Evolutionary conservation across 2,113 vertebrate genomes (phyloP), one percentile per base, ranked within the genome.

Genomic region (Syngnathus typhle): DNA sequence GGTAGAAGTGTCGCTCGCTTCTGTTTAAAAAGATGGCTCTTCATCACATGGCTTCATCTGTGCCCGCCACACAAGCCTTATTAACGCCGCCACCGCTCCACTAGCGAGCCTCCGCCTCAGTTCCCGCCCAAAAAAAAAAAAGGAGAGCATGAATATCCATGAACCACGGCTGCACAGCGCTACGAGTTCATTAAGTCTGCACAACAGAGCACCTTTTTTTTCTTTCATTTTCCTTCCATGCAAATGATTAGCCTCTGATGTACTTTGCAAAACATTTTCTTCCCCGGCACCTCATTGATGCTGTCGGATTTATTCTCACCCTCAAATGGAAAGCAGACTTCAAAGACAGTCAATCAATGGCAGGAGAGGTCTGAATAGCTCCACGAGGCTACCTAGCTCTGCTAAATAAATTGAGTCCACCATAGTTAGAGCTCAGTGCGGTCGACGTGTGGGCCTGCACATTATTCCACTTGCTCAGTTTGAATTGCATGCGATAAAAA

Each of bases 271-370:
- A 46, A 73, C 6, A 15, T 55, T 12, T 19, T 47, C 71, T 52
- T n/a, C 70, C 16, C 18, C 39, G 37, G 19, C 8, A n/a, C 39
- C 51, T 47, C 21, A 43, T 74, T 67, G 52, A 36, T 44, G 51
- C 70, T 74, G 16, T 18, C 15, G 15, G 70, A 60, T 60, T 49
- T 46, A 16, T 52, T 60, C 7, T 49, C 76, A 62, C 65, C 66
- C 70, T 78, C 68, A 70, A 68, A 82, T 60, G 51, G 62, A 77
- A 84, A 75, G 65, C 59, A 7, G 36, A 73, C 65, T 83, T 80
- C 74, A 78, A 83, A 88, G 65, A 51, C 27, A 77, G 70, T 64
- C 41, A 43, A 74, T 75, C 71, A 82, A 73, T 59, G 64, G 60
- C 58, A 58, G 52, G 23, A 68, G 65, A 68, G 66, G 54, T 65